Evolutionary conservation across 2,113 vertebrate species (phyloP).

Genomic region (Pollachius pollachius): DNA sequence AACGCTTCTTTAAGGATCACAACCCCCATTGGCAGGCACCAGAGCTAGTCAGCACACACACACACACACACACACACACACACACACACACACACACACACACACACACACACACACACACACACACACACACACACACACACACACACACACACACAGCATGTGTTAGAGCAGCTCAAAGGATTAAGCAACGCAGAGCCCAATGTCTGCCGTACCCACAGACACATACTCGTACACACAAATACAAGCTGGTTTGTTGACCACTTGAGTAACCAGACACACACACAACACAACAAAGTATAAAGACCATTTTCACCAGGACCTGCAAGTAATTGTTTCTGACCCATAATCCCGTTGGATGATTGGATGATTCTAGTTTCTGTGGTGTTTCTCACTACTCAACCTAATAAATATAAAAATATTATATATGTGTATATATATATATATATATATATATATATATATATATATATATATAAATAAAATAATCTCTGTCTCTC

Average conservation of each 20-base stretch:
- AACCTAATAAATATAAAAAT: background rate
- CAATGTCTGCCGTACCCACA: background rate
- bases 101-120: background rate
- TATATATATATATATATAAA: no score
- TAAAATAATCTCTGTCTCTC: no score
- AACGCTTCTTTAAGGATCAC: no score
- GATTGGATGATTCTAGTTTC: background rate
- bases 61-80: background rate
- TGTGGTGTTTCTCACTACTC: background rate
- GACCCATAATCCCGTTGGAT: background rate
- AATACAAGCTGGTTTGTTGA: background rate
- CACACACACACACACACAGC: background rate
- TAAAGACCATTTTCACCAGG: background rate
- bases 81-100: conserved; percentile 1
- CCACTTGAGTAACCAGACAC: background rate
- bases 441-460: no score
- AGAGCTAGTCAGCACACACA: no score
- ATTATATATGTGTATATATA: no score
- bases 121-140: background rate
- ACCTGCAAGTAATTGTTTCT: background rate
- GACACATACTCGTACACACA: background rate
- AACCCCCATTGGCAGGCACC: no score
- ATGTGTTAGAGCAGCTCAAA: no score
- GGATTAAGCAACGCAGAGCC: background rate
- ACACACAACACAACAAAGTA: background rate